Evolutionary conservation across 1,140 invertebrate species (phyloP).

Genomic region (Drosophila yakuba): DNA sequence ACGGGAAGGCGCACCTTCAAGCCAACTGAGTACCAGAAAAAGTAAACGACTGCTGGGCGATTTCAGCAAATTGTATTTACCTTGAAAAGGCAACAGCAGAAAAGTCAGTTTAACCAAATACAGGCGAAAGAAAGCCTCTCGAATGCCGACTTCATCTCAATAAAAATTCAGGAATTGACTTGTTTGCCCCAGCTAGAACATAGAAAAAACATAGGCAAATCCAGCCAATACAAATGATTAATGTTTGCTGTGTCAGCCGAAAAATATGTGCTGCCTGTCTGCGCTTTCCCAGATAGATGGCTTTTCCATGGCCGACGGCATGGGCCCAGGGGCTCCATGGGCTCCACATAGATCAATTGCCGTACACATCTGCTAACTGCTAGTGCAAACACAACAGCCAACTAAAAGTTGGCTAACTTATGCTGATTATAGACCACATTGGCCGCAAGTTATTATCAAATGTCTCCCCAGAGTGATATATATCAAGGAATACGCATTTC

Average conservation of each 20-base stretch:
- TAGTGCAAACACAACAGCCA: slow-evolving; percentile 47
- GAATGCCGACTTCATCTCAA: slow-evolving; percentile 13
- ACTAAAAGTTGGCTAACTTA: slow-evolving; percentile 69
- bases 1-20: too few relatives aligned
- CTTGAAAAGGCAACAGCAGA: background rate
- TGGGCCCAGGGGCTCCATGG: background rate
- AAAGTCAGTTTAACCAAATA: slow-evolving; percentile 10
- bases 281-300: slow-evolving; percentile 35
- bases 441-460: slow-evolving; percentile 81
- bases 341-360: slow-evolving; percentile 18
- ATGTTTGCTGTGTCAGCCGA: slow-evolving; percentile 72
- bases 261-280: slow-evolving; percentile 75
- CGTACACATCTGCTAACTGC: slow-evolving; percentile 22
- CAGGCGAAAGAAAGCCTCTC: slow-evolving; percentile 15
- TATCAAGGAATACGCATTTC: slow-evolving; percentile 38
- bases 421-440: slow-evolving; percentile 77
- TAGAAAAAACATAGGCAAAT: slow-evolving; percentile 14
- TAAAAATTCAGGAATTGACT: slow-evolving; percentile 58
- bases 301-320: slow-evolving; percentile 35
- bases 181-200: slow-evolving; percentile 50
- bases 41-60: too few relatives aligned
- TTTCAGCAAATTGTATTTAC: background rate
- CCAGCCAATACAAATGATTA: slow-evolving; percentile 72
- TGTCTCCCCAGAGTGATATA: slow-evolving; percentile 79
- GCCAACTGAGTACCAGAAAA: too few relatives aligned